Evolutionary conservation across 2,888 invertebrate genomes (phyloP).

Genomic region (Metellina segmentata): DNA sequence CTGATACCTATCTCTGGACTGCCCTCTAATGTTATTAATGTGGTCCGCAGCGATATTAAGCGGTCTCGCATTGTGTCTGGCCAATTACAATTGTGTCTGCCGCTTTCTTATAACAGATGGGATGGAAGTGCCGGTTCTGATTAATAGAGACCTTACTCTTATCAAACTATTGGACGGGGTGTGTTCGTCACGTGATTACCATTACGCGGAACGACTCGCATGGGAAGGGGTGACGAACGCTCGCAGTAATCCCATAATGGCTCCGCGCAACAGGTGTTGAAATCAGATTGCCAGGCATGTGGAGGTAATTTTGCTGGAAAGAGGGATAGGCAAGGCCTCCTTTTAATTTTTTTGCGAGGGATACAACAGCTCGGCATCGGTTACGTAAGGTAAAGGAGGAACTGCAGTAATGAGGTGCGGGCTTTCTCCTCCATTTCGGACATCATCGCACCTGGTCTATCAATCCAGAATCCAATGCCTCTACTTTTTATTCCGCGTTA

Average conservation of each 20-base stretch:
- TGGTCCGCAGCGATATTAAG: constrained; percentile 15
- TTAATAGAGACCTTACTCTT: constrained; percentile 56
- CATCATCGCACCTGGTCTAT: too few species aligned
- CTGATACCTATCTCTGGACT: not conserved
- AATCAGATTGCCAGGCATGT: not conserved
- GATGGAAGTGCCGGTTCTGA: constrained; percentile 13
- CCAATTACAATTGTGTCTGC: constrained; percentile 51
- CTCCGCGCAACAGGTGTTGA: not conserved
- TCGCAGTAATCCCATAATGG: not conserved
- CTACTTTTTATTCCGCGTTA: too few species aligned
- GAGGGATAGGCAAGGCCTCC: not conserved
- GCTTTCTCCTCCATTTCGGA: not conserved
- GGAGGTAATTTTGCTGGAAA: not conserved
- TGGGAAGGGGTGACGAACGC: not conserved
- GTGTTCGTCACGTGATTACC: constrained; percentile 9
- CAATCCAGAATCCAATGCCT: too few species aligned
- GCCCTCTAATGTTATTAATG: constrained; percentile 57
- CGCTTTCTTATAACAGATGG: constrained; percentile 27
- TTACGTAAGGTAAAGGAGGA: not conserved
- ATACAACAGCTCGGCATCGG: not conserved
- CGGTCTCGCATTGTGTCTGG: constrained; percentile 34
- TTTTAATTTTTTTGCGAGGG: not conserved
- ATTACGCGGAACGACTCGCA: too few species aligned
- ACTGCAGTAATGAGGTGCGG: not conserved
- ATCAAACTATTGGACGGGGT: constrained; percentile 34